Percentiles rank a stretch among this genome's conserved stretches.
Conservation (phyloP, 2,888 invertebrate species). For the Parnassius glacialis region DNA sequence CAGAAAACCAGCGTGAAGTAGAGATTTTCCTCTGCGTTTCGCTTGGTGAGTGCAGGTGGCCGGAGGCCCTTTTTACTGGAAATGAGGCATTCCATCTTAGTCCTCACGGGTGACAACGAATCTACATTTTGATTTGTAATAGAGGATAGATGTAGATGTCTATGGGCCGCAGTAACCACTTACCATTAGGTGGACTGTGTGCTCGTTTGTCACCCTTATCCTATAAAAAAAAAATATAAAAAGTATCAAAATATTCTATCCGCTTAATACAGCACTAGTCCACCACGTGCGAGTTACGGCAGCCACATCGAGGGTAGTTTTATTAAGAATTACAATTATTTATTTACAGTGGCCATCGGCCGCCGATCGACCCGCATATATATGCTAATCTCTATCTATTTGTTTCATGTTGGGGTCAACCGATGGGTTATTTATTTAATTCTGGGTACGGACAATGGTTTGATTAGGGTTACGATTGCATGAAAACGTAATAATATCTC, state of each 20-base stretch:
- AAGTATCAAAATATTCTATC: conserved; percentile 48
- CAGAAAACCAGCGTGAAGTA: too few species aligned
- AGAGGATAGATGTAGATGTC: too few species aligned
- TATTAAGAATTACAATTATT: conserved; percentile 76
- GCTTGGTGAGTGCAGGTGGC: too few species aligned
- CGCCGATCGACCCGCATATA: conserved; percentile 38
- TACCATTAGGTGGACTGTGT: too few species aligned
- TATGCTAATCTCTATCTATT: conserved; percentile 46
- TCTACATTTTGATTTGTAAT: too few species aligned
- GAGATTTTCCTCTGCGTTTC: too few species aligned
- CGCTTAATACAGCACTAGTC: conserved; percentile 35
- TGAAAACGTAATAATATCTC: neutral
- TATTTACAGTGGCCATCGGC: conserved; percentile 52
- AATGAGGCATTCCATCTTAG: too few species aligned
- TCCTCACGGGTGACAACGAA: too few species aligned
- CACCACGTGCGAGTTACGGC: conserved; percentile 66
- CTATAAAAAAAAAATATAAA: too few species aligned
- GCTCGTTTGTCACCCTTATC: too few species aligned
- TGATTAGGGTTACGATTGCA: conserved; percentile 1
- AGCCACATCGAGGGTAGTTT: conserved; percentile 60
- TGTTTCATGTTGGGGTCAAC: conserved; percentile 31
- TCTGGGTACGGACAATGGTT: conserved; percentile 8
- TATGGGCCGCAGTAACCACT: too few species aligned
- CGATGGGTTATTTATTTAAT: conserved; percentile 21
- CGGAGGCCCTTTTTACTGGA: too few species aligned